phyloP scores from a whole-genome alignment of 1,140 invertebrate genomes.

The Drosophila orosa region DNA sequence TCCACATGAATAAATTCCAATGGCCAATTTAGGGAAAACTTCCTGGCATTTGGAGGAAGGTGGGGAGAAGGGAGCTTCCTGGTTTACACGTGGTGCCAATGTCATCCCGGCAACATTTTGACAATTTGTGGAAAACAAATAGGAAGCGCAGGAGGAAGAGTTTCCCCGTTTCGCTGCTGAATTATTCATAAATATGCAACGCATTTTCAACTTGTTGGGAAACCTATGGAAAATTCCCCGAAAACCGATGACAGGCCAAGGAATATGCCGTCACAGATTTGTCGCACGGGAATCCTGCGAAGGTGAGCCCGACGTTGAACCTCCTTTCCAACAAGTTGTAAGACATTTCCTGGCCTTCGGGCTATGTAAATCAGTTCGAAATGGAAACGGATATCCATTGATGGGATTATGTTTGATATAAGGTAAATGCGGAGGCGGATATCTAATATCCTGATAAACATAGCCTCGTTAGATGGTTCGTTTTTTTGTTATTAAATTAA shows the following conservation, averaged over 20 bases:
- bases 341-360: slow-evolving; percentile 15
- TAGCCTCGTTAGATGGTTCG: not conserved
- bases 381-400: slow-evolving; percentile 24
- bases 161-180: slow-evolving; percentile 30
- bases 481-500: not conserved
- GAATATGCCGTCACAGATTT: slow-evolving; percentile 20
- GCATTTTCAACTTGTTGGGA: slow-evolving; percentile 42
- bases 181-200: slow-evolving; percentile 64
- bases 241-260: slow-evolving; percentile 36
- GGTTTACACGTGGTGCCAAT: slow-evolving; percentile 54
- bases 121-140: slow-evolving; percentile 54
- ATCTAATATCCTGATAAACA: not conserved
- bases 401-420: slow-evolving; percentile 6
- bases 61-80: not conserved
- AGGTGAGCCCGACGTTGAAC: slow-evolving; percentile 13
- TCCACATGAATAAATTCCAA: slow-evolving; percentile 52
- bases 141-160: slow-evolving; percentile 13
- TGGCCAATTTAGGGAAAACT: slow-evolving; percentile 49
- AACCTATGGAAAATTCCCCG: slow-evolving; percentile 11
- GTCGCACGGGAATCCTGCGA: slow-evolving; percentile 1
- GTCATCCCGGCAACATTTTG: slow-evolving; percentile 46
- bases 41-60: slow-evolving; percentile 13
- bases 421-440: not conserved
- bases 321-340: not conserved
- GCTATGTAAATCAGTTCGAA: slow-evolving; percentile 41